phyloP scores from a whole-genome alignment of 2,888 invertebrate genomes.

The Cosmopolites sordidus region DNA sequence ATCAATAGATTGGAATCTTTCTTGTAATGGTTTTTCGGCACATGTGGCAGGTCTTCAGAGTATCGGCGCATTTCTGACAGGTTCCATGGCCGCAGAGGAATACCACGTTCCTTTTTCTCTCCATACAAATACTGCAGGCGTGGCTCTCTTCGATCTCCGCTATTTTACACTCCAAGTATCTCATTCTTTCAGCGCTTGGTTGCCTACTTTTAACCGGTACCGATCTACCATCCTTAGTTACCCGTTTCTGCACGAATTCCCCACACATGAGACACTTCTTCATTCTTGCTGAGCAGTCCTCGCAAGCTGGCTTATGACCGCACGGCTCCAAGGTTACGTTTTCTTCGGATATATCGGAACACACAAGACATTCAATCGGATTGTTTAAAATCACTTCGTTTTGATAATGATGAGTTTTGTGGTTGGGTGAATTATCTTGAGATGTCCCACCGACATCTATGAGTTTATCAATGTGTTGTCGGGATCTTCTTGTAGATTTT shows the following conservation, averaged over 20 bases:
- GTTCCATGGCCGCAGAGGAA: slow-evolving; percentile 87
- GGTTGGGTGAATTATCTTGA: slow-evolving; percentile 44
- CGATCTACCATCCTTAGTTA: slow-evolving; percentile 53
- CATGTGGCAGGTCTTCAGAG: slow-evolving; percentile 82
- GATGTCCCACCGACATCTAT: slow-evolving; percentile 39
- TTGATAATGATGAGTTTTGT: slow-evolving; percentile 41
- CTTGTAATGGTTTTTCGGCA: slow-evolving; percentile 72
- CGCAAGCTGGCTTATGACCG: slow-evolving; percentile 68
- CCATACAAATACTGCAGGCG: slow-evolving; percentile 86
- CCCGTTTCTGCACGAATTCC: slow-evolving; percentile 54
- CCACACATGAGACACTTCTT: slow-evolving; percentile 72
- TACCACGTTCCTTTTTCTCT: slow-evolving; percentile 72
- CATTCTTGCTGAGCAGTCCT: slow-evolving; percentile 71
- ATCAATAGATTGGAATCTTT: slow-evolving; percentile 58
- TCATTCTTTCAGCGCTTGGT: slow-evolving; percentile 62
- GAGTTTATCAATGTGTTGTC: slow-evolving; percentile 38
- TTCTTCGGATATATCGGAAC: slow-evolving; percentile 62
- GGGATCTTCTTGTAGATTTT: slow-evolving; percentile 39
- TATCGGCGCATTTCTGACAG: slow-evolving; percentile 76
- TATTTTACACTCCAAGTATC: slow-evolving; percentile 71
- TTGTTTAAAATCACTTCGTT: slow-evolving; percentile 42
- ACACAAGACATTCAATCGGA: slow-evolving; percentile 64
- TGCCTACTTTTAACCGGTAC: slow-evolving; percentile 53
- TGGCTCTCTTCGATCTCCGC: slow-evolving; percentile 84
- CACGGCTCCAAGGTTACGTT: slow-evolving; percentile 68